A percentile compares a stretch with the other conserved stretches of the same genome.
phyloP scores from a whole-genome alignment of 1,140 invertebrate genomes.

The Saccostrea echinata region DNA sequence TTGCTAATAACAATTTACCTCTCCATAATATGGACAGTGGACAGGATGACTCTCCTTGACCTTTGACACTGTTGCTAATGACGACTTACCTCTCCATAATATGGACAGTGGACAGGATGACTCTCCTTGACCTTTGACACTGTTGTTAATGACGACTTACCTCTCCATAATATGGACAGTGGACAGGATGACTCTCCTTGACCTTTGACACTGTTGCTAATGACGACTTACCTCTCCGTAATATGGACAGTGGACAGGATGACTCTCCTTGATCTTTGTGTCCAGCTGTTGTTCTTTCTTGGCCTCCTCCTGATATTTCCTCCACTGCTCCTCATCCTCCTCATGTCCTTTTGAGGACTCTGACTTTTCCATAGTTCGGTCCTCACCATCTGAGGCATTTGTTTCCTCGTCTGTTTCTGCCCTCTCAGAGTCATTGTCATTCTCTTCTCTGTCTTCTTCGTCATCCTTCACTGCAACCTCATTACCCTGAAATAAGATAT shows the following conservation, averaged over 20 bases:
- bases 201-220: background rate
- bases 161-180: conserved; percentile 96
- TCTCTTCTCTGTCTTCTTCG: conserved; percentile 47
- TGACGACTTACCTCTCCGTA: conserved; percentile 88
- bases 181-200: conserved; percentile 89
- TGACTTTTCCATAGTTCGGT: conserved; percentile 69
- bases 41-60: conserved; percentile 86
- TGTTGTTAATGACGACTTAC: conserved; percentile 78
- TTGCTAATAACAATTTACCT: conserved; percentile 81
- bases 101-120: conserved; percentile 97
- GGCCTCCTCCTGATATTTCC: conserved; percentile 82
- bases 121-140: conserved; percentile 91
- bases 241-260: conserved; percentile 96
- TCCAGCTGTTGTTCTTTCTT: conserved; percentile 92
- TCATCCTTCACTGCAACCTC: conserved; percentile 20
- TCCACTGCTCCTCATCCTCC: conserved; percentile 83
- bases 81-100: conserved; percentile 89
- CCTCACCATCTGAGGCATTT: conserved; percentile 81
- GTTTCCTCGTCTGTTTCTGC: conserved; percentile 74
- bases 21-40: conserved; percentile 97
- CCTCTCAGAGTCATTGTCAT: conserved; percentile 59
- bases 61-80: background rate
- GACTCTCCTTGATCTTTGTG: conserved; percentile 95
- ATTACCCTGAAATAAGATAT: background rate
- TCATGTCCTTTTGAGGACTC: conserved; percentile 77